Evolutionary conservation across 1,140 invertebrate genomes (phyloP), one percentile per base, ranked within the genome.

Genomic region (Papilio xuthus): DNA sequence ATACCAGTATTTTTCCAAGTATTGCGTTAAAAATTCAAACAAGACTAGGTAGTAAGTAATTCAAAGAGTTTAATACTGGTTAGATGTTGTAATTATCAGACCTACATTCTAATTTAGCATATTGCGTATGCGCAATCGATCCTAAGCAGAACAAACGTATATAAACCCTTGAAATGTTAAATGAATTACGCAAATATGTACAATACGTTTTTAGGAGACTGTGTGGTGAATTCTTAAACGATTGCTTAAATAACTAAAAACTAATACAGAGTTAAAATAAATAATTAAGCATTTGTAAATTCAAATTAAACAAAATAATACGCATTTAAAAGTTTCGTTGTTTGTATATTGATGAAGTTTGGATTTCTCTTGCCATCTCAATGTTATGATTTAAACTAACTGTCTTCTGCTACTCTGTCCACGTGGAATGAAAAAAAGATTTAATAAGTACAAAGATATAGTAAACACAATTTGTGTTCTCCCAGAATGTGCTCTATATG

Each of bases 111-210:
- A 67, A 26, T 26, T 60, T 60, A 60, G 60, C 47, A 18, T 18
- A 67, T 67, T 67, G 60, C 60, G 60, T 28, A 67, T 67, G 60
- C 60, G 60, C 13, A 67, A 26, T 4, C 13, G 23, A 67, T 67
- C 23, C 60, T 32, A 67, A 28, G 60, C 60, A 67, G 60, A 67
- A 67, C 60, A 32, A 63, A 63, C 60, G 60, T 67, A 67, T 63
- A 67, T 28, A 67, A 67, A 67, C 60, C 60, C 60, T 67, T 32
- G 60, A 67, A 67, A 67, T 67, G 60, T 67, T 67, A 67, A 67
- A 60, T 60, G 23, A 26, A 67, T 67, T 67, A 67, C 60, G 60
- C 23, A 67, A 67, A 67, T 32, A 56, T 23, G n/a, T 56, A 13
- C 23, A 28, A 67, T 67, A 28, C 60, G 56, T 28, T 67, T 67